Evolutionary conservation across 2,797 vertebrate species (phyloP).

Genomic region (Clarias platycephalus): DNA sequence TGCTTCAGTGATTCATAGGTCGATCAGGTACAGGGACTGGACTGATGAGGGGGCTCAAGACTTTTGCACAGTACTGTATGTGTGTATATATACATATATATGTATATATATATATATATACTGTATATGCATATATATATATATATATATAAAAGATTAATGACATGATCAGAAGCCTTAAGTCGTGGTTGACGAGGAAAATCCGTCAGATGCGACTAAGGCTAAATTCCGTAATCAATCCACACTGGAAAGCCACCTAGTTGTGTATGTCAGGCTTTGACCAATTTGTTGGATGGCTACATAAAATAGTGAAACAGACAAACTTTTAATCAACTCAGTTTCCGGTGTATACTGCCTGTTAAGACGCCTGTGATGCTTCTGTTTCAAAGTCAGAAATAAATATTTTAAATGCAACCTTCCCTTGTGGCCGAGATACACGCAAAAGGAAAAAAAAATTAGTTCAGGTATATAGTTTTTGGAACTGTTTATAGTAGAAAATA

Average conservation of each 20-base stretch:
- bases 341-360: background rate
- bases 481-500: background rate
- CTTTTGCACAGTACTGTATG: no score
- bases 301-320: background rate
- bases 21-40: no score
- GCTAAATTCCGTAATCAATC: background rate
- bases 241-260: no score
- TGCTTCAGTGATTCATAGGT: no score
- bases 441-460: background rate
- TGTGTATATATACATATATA: no score
- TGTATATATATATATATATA: no score
- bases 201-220: no score
- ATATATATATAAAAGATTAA: background rate
- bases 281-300: background rate
- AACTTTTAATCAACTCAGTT: background rate
- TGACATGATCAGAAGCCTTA: background rate
- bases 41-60: no score
- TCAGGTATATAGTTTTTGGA: background rate
- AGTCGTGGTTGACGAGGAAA: background rate
- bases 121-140: no score
- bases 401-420: background rate
- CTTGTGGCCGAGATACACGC: background rate
- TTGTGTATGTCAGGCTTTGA: background rate
- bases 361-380: background rate
- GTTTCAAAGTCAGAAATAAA: background rate